phyloP scores from a whole-genome alignment of 2,797 vertebrate species.

The Trachurus trachurus region DNA sequence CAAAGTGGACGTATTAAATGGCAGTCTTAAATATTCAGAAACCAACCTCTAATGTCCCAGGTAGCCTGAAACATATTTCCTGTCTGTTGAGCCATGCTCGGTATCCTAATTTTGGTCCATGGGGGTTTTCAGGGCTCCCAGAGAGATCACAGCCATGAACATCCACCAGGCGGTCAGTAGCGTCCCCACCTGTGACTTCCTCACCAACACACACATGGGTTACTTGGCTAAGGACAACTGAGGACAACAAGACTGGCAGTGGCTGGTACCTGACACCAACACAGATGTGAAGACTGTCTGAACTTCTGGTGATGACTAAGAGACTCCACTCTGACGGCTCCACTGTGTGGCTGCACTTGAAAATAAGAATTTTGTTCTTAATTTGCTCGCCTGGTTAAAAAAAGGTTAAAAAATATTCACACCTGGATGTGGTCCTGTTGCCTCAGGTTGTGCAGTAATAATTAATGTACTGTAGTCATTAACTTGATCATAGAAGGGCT shows the following conservation, averaged over 20 bases:
- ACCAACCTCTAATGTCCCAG: neutral
- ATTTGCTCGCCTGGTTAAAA: too few relatives aligned
- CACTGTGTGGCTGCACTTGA: too few relatives aligned
- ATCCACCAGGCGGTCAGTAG: constrained; percentile 95
- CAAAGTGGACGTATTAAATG: neutral
- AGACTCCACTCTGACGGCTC: constrained; percentile 2
- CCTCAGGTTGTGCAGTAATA: constrained; percentile 45
- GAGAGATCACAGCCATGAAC: constrained; percentile 95
- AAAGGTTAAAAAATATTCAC: too few relatives aligned
- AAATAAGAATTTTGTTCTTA: too few relatives aligned
- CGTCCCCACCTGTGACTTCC: constrained; percentile 96
- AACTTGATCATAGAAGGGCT: constrained; percentile 61
- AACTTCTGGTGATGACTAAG: constrained; percentile 14
- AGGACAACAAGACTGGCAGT: constrained; percentile 12
- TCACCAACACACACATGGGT: constrained; percentile 97
- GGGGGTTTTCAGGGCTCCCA: constrained; percentile 87
- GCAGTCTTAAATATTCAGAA: neutral
- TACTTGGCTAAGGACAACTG: constrained; percentile 88
- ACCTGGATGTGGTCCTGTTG: constrained; percentile 26
- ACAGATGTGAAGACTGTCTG: constrained; percentile 20
- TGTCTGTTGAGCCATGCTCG: neutral
- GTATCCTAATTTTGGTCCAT: neutral
- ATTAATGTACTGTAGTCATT: constrained; percentile 56
- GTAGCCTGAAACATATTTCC: neutral
- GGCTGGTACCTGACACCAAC: constrained; percentile 12